Conservation (phyloP, 2,797 vertebrate species). For the Gambusia yucatana region DNA sequence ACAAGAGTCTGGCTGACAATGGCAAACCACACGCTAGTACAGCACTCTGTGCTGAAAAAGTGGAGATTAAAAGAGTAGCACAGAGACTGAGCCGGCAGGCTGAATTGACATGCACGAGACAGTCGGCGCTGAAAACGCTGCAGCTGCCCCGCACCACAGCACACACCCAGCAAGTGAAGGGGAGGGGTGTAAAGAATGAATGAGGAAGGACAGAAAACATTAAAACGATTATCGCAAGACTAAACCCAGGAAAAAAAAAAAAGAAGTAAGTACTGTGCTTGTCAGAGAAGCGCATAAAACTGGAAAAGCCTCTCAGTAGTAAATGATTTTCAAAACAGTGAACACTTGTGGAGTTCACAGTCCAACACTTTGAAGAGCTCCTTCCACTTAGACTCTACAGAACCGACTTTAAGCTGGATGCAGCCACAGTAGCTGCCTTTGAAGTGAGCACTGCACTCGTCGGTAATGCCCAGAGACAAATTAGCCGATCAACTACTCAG, state of each 20-base stretch:
- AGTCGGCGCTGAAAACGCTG: constrained; percentile 62
- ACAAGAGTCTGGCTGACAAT: constrained; percentile 24
- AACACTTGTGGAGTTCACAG: constrained; percentile 26
- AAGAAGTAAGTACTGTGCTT: constrained; percentile 28
- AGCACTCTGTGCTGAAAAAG: constrained; percentile 54
- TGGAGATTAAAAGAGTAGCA: constrained; percentile 76
- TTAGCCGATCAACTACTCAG: constrained; percentile 18
- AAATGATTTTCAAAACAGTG: constrained; percentile 40
- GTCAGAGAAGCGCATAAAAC: constrained; percentile 29
- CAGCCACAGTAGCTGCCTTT: constrained; percentile 37
- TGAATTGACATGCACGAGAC: constrained; percentile 81
- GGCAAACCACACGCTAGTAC: constrained; percentile 34
- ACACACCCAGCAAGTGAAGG: constrained; percentile 44
- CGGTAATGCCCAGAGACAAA: constrained; percentile 50
- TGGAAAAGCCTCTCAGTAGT: constrained; percentile 24
- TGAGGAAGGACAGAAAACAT: constrained; percentile 56
- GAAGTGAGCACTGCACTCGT: constrained; percentile 45
- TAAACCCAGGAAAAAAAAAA: constrained; percentile 39
- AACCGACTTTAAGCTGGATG: constrained; percentile 30
- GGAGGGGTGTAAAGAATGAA: constrained; percentile 47
- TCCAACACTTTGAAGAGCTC: constrained; percentile 42
- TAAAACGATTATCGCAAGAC: constrained; percentile 55
- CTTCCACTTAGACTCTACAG: constrained; percentile 45
- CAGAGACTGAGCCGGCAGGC: constrained; percentile 76
- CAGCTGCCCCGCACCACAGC: constrained; percentile 76